Evolutionary conservation across 2,888 invertebrate species (phyloP), one percentile per base, ranked within the genome.

Genomic region (Lasioglossum vierecki): DNA sequence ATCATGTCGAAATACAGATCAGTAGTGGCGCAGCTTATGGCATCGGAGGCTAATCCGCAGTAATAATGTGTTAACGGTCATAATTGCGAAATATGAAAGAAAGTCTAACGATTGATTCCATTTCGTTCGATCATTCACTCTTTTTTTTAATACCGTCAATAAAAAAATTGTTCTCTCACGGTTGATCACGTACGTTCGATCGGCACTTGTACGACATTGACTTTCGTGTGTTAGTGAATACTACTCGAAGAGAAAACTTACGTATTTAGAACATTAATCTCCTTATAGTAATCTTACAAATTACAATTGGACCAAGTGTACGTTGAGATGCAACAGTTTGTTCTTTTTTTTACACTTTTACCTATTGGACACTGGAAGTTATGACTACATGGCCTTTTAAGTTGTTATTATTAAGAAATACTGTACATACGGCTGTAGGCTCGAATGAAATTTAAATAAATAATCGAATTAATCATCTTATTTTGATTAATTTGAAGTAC

Each of bases 221-320:
- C 86, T 88, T 88, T 88, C 86, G 78, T 79, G 76, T 86, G 77
- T 80, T 80, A 80, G 49, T 82, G 77, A 68, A 83, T 41, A 71
- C 79, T 84, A 82, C 87, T 76, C 53, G 30, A 87, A 80, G 35
- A 76, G 57, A 83, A 83, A 74, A 72, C 57, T 75, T 86, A 79
- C 60, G 35, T 35, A 63, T 83, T 68, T 82, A 80, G 76, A 84
- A 85, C 41, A 85, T 85, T 70, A 80, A 68, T 66, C 35, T 53
- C 44, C 76, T 83, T 83, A 88, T 68, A 72, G 72, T 88, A 87
- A 76, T 68, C 88, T 88, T 88, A 88, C 71, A 82, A 76, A 82
- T 88, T 89, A 89, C 83, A 66, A 82, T 89, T 90, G 90, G 87
- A 85, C 88, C 90, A 86, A 89, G 84, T 83, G 78, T 85, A 89